Conservation (phyloP, 2,113 vertebrate genomes). For the Ondatra zibethicus region DNA sequence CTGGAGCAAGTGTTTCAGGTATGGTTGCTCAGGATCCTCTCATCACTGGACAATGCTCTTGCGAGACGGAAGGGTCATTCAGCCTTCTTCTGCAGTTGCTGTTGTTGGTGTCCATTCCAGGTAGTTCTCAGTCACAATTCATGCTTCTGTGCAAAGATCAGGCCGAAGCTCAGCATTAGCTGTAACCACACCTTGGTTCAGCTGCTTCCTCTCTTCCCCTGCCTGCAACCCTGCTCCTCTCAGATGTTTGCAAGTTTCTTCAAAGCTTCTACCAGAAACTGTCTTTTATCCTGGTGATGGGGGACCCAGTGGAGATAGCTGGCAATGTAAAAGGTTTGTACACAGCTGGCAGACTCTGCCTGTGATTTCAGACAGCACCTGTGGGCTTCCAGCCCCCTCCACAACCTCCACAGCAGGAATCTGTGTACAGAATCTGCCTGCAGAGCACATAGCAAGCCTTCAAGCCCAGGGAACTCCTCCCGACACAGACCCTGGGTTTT, state of each 20-base stretch:
- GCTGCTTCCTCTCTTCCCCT: neutral
- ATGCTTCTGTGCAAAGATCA: neutral
- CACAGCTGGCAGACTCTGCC: neutral
- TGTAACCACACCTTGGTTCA: neutral
- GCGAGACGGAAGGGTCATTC: neutral
- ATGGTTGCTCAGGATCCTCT: neutral
- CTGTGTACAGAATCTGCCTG: neutral
- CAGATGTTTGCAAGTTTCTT: neutral
- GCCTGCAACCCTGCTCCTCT: neutral
- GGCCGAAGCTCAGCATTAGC: neutral
- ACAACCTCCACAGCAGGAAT: neutral
- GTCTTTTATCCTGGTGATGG: neutral
- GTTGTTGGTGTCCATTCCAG: neutral
- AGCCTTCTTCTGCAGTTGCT: neutral
- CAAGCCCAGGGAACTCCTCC: neutral
- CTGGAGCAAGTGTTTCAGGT: neutral
- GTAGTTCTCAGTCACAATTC: neutral
- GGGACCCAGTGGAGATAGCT: neutral
- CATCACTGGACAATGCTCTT: neutral
- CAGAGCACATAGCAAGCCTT: constrained; percentile 3
- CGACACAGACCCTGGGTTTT: neutral
- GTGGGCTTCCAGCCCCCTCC: neutral
- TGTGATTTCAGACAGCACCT: neutral
- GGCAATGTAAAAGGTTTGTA: neutral
- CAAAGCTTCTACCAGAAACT: neutral